Percentiles rank a stretch among this genome's conserved stretches.
Evolutionary conservation across 2,888 invertebrate genomes (phyloP).

Genomic region (Agrilus mali): DNA sequence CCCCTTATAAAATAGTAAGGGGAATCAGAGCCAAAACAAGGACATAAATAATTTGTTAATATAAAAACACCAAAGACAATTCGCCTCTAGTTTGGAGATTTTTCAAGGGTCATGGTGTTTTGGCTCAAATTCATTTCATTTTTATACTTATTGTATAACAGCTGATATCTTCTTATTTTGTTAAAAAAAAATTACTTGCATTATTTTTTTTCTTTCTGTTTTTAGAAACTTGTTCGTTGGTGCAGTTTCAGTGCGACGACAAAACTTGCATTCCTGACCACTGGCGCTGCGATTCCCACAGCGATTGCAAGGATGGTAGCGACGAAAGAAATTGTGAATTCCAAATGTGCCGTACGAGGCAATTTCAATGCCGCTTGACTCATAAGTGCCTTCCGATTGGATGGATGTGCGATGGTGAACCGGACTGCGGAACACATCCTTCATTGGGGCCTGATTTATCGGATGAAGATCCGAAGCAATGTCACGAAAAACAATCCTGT

Average conservation of each 20-base stretch:
- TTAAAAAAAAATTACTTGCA: too few species aligned
- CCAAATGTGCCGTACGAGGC: slow-evolving; percentile 47
- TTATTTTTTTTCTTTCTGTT: slow-evolving; percentile 1
- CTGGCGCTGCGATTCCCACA: slow-evolving; percentile 50
- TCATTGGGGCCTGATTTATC: slow-evolving; percentile 41
- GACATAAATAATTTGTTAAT: too few species aligned
- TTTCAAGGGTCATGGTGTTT: too few species aligned
- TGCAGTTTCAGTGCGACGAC: slow-evolving; percentile 45
- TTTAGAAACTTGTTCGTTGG: slow-evolving; percentile 26
- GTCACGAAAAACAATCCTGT: slow-evolving; percentile 50
- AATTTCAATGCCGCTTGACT: slow-evolving; percentile 61
- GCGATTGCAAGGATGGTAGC: slow-evolving; percentile 51
- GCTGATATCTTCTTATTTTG: too few species aligned
- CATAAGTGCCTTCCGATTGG: slow-evolving; percentile 61
- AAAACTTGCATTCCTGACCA: slow-evolving; percentile 48
- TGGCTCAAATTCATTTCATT: too few species aligned
- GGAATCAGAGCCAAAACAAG: too few species aligned
- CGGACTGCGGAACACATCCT: slow-evolving; percentile 54
- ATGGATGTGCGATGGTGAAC: slow-evolving; percentile 68
- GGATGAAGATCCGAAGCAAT: slow-evolving; percentile 55
- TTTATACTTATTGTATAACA: too few species aligned
- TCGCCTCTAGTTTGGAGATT: too few species aligned
- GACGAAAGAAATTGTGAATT: slow-evolving; percentile 40
- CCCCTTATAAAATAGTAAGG: too few species aligned
- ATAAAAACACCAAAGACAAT: too few species aligned